Evolutionary conservation across 2,797 vertebrate genomes (phyloP), one percentile per base, ranked within the genome.

Genomic region (Coregonus suidteri): DNA sequence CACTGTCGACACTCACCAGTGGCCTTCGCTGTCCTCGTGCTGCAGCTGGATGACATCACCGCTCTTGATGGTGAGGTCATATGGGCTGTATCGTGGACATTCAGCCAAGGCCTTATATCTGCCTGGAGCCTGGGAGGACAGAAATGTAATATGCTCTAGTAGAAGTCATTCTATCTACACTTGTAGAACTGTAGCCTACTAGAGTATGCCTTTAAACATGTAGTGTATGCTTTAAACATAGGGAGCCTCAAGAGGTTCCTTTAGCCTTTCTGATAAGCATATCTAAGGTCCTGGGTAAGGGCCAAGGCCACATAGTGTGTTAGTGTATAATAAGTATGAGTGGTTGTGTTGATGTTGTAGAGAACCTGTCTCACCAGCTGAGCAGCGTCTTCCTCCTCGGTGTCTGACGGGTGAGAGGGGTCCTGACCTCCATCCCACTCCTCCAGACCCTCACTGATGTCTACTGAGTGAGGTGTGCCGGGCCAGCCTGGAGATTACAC

Each of bases 31-130:
- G 84, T 96, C 94, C 84, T 96, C 95, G 75, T 91, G 94, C 85
- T 96, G 88, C 82, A 98, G 90, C 69, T 96, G 94, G 86, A 98
- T 94, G 79, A 95, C 86, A 77, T 96, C 96, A 74, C 96, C 96
- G 0, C 94, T 93, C 91, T 94, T 97, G 89, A 98, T 91, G 82
- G 93, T 87, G 80, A 97, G 78, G 75, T 95, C 94, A 84, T 96
- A 93, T 11, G 93, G 93, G 75, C 91, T 93, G 4, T 92, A 94
- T 83, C 90, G 94, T 79, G 90, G 94, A 87, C 91, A 95, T 86
- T 97, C 95, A 75, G 93, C 92, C 84, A 94, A 87, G 79, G 95
- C 95, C 87, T 89, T 95, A 87, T 95, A 97, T 88, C 91, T 96
- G 81, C 96, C 96, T 83, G 95, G 93, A 88, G 94, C 94, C 96